Evolutionary conservation across 2,888 invertebrate species (phyloP), one percentile per base, ranked within the genome.

Genomic region (Chrysotoxum bicinctum): DNA sequence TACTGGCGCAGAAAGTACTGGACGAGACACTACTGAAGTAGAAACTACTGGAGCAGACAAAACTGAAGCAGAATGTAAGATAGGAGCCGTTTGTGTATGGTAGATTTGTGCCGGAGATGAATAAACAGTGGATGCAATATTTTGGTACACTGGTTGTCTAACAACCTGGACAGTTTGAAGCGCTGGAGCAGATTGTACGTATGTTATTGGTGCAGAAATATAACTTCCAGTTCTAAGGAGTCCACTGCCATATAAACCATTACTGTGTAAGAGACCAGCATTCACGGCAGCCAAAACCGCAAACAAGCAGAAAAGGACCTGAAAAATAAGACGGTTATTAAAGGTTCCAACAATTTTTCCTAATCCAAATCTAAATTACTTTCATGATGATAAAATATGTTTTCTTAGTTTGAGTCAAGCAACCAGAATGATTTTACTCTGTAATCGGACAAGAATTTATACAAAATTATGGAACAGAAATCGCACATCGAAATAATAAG

Each of bases 281-380:
- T 78, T 69, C 5, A 78, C 73, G 9, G 62, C 45, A 69, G 73
- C 78, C 45, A 83, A 66, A 3, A 78, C 10, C 26, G 32, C 68
- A 23, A 69, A 73, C 62, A 83, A 62, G 54, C 78, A 83, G 40
- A 69, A 8, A 23, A 83, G 50, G 60, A 72, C 60, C 82, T 76
- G 14, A 4, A 56, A 23, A 10, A 23, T 40, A 40, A 54, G 52
- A 12, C 23, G 2, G n/a, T 12, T 12, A 21, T 43, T 8, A 5
- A 12, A 48, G 6, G 0, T 1, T 21, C 16, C 8, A 14, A 23
- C 0, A 16, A 19, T 12, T 19, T 56, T 6, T 6, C 3, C 3
- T 14, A 10, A 4, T 37, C 14, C 4, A 9, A 21, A 8, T 3
- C 32, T 4, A 60, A 74, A 62, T 75, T 52, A 80, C 80, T 48